Evolutionary conservation across 1,140 invertebrate genomes (phyloP), one percentile per base, ranked within the genome.

Genomic region (Hycleus cichorii): DNA sequence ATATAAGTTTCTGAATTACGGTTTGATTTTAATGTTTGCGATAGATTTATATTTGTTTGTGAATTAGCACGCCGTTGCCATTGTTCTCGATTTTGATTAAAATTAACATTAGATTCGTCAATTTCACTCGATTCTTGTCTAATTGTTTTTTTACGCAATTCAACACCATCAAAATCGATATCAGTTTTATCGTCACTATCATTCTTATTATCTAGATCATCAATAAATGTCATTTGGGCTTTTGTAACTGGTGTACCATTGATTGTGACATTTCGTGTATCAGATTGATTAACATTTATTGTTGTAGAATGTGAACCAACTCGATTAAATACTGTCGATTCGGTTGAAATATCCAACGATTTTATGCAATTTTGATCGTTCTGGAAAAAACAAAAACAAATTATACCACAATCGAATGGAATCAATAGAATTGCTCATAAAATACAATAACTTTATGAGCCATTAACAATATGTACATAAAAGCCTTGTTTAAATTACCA

Each of bases 21-120:
- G 72, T 78, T 74, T 11, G 74, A 57, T n/a, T 71, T 74, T n/a
- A 65, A 47, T 3, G 49, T 51, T 32, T 60, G 47, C 1, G 63
- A 47, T 2, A 65, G 64, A 8, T 73, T 74, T 32, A 78, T 52
- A n/a, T 75, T 74, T 0, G 74, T 75, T 52, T 82, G 80, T 2
- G 80, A 81, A 2, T 78, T 78, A 0, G 82, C 81, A 24, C 82
- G 69, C 59, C 79, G 74, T 57, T 84, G 82, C 83, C 83, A 85
- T 1, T 83, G 66, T 52, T 83, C 82, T 6, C 82, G 74, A 58
- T 83, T 84, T 11, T 76, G 70, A 26, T 49, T 66, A 60, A 74
- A 74, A 59, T 69, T 69, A 3, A 73, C 69, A 45, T 69, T 66
- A 3, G 63, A 61, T 38, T 70, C 63, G 47, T 70, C 65, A 26